Conservation (phyloP, 2,113 vertebrate genomes). For the Clinocottus analis region DNA sequence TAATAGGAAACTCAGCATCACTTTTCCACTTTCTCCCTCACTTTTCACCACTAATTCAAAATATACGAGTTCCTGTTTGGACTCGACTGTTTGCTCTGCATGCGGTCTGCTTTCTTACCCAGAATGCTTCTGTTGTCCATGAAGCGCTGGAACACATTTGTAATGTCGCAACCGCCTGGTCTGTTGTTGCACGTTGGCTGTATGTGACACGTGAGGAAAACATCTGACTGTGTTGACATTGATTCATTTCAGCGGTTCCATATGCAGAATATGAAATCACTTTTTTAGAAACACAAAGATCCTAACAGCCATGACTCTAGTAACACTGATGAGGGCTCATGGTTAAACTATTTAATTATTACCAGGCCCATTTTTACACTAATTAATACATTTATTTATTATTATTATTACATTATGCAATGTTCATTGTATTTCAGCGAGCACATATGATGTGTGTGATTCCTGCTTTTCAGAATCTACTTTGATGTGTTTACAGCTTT, state of each 20-base stretch:
- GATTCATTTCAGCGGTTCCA: not conserved
- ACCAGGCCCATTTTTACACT: not conserved
- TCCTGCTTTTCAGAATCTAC: not conserved
- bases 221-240: not conserved
- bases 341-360: not conserved
- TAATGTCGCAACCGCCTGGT: not conserved
- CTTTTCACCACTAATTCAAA: conserved; percentile 60
- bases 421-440: not conserved
- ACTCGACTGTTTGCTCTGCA: conserved; percentile 44
- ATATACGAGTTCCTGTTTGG: conserved; percentile 68
- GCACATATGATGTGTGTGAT: not conserved
- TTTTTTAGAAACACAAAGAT: no score
- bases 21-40: conserved; percentile 71
- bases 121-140: conserved; percentile 17
- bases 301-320: no score
- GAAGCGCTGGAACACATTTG: not conserved
- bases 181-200: not conserved
- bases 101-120: conserved; percentile 12
- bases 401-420: not conserved
- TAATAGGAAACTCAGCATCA: conserved; percentile 79
- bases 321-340: no score
- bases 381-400: not conserved
- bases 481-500: not conserved
- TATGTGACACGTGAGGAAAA: not conserved
- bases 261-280: no score